Evolutionary conservation across 1,140 invertebrate species (phyloP), one percentile per base, ranked within the genome.

Genomic region (Zaprionus camerounensis): DNA sequence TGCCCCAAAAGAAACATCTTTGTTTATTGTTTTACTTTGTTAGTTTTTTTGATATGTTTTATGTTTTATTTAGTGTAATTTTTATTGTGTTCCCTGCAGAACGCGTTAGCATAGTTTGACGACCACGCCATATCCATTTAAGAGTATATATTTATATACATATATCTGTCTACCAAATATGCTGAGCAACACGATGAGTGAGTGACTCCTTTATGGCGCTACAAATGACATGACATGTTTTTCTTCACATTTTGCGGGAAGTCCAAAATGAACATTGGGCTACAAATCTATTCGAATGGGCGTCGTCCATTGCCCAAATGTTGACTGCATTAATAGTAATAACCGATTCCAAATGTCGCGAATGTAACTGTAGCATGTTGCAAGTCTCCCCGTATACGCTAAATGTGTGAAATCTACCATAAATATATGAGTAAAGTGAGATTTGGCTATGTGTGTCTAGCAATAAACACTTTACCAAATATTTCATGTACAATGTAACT

Each of bases 351-450:
- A 80, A 31, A 31, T 82, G 26, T 38, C 28, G 53, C 28, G 26
- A 31, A 11, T 24, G 20, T 51, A 46, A 46, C n/a, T n/a, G n/a
- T n/a, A n/a, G n/a, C n/a, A n/a, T n/a, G n/a, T n/a, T n/a, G n/a
- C n/a, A n/a, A n/a, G n/a, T n/a, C n/a, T n/a, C n/a, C n/a, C n/a
- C 82, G 79, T 83, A 71, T 87, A 62, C 26, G 68, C 56, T 1
- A 67, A 70, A 85, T 86, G 82, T 86, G 82, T 85, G 82, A 85
- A 85, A 80, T 81, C 65, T 69, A 58, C 68, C 69, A 85, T 78
- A 71, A 78, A 51, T 59, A 71, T 26, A 11, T 62, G 17, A 38
- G 57, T 53, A 70, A 24, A 56, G 13, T 56, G 13, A 24, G 53
- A 56, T 46, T 17, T 9, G 2, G 6, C 15, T 9, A 34, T 55